Evolutionary conservation across 2,113 vertebrate genomes (phyloP).

Genomic region (Eupsittula cactorum): DNA sequence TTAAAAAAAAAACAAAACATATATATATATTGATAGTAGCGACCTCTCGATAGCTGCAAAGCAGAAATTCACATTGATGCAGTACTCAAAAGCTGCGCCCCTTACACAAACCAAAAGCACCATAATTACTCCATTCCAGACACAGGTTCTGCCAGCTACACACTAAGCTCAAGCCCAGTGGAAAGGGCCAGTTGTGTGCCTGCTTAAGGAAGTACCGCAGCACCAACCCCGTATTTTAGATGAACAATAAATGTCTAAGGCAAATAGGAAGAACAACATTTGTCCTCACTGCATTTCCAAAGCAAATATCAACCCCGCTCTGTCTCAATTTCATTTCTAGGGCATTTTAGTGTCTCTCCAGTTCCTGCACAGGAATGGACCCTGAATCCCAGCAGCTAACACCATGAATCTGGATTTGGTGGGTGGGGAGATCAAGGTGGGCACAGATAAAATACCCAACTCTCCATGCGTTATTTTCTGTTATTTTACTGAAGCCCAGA

Average conservation of each 20-base stretch:
- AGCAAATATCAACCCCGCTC: background rate
- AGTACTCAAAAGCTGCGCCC: background rate
- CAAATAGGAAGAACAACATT: background rate
- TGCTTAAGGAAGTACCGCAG: accelerated
- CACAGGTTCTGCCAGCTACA: background rate
- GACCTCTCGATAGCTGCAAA: background rate
- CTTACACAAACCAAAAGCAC: too few species aligned
- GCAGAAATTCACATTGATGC: background rate
- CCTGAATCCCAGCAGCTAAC: background rate
- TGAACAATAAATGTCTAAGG: background rate
- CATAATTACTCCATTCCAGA: background rate
- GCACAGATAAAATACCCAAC: background rate
- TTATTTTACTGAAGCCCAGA: background rate
- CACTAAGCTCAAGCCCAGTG: background rate
- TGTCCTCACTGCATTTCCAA: background rate
- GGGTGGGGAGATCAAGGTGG: background rate
- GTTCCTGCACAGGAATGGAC: background rate
- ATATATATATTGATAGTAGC: background rate
- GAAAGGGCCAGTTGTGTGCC: accelerated
- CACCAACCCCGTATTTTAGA: background rate
- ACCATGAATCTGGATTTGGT: background rate
- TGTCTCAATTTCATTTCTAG: background rate
- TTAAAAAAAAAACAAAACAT: background rate
- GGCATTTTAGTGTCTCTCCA: background rate
- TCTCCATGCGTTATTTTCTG: background rate